Base-by-base conservation (phyloP, 53 echinoderm and acorn worm species). In the Paracentrotus lividus region DNA sequence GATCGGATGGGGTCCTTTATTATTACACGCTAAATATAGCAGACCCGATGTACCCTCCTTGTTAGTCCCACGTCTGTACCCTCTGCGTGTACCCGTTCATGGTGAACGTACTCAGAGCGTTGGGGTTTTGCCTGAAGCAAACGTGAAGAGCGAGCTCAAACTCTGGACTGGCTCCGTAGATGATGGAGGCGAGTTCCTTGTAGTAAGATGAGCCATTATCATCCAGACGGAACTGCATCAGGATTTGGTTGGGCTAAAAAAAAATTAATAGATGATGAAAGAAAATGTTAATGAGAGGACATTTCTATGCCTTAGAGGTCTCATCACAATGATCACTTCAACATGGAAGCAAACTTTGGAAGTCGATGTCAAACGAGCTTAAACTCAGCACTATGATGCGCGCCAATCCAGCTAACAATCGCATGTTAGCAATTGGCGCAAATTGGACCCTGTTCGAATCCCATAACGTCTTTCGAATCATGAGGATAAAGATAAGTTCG, bases 101-200 rank as follows among this genome's bases (percentile, higher is more conserved):
- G 20, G 59, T 94, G 54, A 98, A 88, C 24, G 92, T 49, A 53
- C 94, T 95, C 13, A 94, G 23, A n/a, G 75, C 75, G 86, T 95
- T 96, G 4, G 95, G 97, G 54, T 94, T 88, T n/a, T 86, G 85
- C 15, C 88, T 26, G 95, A 97, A 98, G 49, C 96, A 96, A 0
- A 75, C 90, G 27, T 96, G 94, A 93, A 98, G 95, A 18, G 96
- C 98, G 34, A 98, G 72, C 88, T 98, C 98, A 78, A 97, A 97
- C 93, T 98, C 97, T 0, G 96, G 96, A 93, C 98, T 97, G 64
- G 94, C 94, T 1, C 97, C 97, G 67, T 94, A 88, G 93, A 96
- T 69, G 47, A 93, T 69, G 40, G 97, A 96, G 68, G 94, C 95
- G 45, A 93, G 43, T 9, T 96, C 94, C 93, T 98, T 98, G n/a